A percentile compares a stretch with the other conserved stretches of the same genome.
Evolutionary conservation across 2,888 invertebrate species (phyloP).

Genomic region (Zaprionus bogoriensis): DNA sequence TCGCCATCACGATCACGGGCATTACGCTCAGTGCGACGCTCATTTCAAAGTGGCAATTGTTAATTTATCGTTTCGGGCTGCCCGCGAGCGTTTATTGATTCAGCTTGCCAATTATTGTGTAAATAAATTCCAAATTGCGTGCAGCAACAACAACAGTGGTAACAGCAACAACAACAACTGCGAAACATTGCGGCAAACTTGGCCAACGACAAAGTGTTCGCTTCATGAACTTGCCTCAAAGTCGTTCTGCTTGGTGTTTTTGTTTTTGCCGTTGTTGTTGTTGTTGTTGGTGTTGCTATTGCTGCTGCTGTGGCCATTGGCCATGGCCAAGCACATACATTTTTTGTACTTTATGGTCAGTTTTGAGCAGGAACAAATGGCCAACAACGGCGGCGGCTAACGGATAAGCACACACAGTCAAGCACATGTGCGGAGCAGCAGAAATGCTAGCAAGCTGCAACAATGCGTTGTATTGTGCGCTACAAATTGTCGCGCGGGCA

Average conservation of each 20-base stretch:
- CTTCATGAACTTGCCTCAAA: slow-evolving; percentile 52
- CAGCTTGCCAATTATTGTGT: slow-evolving; percentile 76
- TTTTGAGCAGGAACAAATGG: slow-evolving; percentile 59
- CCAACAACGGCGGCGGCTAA: slow-evolving; percentile 48
- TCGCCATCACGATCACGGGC: slow-evolving; percentile 3
- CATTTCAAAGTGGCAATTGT: slow-evolving; percentile 66
- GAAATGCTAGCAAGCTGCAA: slow-evolving; percentile 34
- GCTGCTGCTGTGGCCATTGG: slow-evolving; percentile 39
- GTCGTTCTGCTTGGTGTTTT: slow-evolving; percentile 23
- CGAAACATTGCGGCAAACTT: slow-evolving; percentile 37
- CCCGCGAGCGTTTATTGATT: slow-evolving; percentile 74
- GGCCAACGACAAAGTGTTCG: slow-evolving; percentile 45
- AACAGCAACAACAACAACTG: slow-evolving; percentile 13
- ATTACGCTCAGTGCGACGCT: not conserved
- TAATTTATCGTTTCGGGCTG: slow-evolving; percentile 68
- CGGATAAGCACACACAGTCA: slow-evolving; percentile 54
- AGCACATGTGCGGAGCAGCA: too few species aligned
- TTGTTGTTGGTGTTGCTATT: slow-evolving; percentile 12
- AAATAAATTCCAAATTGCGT: slow-evolving; percentile 77
- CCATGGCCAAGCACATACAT: slow-evolving; percentile 63
- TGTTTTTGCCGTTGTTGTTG: slow-evolving; percentile 5
- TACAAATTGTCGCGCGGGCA: slow-evolving; percentile 65
- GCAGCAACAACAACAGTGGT: slow-evolving; percentile 42
- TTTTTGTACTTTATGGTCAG: slow-evolving; percentile 70
- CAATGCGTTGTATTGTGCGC: slow-evolving; percentile 46